These are phyloP conservation scores for Argopecten irradians DNA, from an alignment of 1,140 invertebrate species.

Conservation along the genomic window DNA sequence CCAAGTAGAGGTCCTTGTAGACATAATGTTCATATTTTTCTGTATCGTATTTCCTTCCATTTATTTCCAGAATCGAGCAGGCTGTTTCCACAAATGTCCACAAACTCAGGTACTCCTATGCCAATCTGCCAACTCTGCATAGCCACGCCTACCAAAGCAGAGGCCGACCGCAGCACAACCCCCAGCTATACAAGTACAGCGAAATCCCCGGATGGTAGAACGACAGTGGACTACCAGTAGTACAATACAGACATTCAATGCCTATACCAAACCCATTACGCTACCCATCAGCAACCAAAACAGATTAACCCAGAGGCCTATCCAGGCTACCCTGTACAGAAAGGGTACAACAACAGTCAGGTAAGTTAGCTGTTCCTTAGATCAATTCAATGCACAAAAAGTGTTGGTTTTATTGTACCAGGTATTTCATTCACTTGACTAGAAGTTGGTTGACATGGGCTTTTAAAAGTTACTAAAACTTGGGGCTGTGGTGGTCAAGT, in stretches of 20 bases:
- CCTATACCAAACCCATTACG: conserved; percentile 70
- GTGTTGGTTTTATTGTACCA: not conserved
- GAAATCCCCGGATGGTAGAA: no score
- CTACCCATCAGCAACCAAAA: conserved; percentile 61
- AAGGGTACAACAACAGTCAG: conserved; percentile 68
- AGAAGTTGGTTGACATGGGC: no score
- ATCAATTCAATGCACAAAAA: not conserved
- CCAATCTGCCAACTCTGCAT: conserved; percentile 42
- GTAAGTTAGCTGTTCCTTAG: conserved; percentile 33
- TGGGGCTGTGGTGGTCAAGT: no score
- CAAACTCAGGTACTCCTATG: conserved; percentile 26
- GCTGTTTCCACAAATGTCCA: conserved; percentile 48
- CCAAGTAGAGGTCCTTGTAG: not conserved
- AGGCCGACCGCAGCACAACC: conserved; percentile 50
- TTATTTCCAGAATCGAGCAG: conserved; percentile 41
- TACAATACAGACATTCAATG: conserved; percentile 71
- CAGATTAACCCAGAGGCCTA: conserved; percentile 56
- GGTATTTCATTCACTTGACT: not conserved
- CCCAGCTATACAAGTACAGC: conserved; percentile 57
- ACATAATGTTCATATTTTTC: not conserved
- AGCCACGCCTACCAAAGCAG: conserved; percentile 54
- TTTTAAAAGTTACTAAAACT: no score
- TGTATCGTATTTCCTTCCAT: not conserved
- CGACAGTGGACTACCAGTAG: conserved; percentile 63
- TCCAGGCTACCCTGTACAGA: conserved; percentile 63